phyloP scores from a whole-genome alignment of 2,797 vertebrate genomes.

The Nannoperca australis region DNA sequence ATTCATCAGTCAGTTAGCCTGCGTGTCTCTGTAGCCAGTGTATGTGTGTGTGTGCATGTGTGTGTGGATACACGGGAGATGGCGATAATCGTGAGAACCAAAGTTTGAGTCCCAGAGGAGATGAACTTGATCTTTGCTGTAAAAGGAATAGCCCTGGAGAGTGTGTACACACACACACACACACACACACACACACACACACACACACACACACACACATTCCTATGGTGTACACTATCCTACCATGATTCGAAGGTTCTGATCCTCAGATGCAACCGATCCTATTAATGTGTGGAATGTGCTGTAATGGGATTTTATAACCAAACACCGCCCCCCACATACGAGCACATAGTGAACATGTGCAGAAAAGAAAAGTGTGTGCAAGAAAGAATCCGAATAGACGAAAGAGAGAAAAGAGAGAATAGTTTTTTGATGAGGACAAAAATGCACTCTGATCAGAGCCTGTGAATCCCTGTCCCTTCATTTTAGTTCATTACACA shows the following conservation, averaged over 20 bases:
- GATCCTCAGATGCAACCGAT: slow-evolving; percentile 65
- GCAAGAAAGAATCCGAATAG: slow-evolving; percentile 12
- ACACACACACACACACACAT: slow-evolving; percentile 24
- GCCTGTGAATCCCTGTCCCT: slow-evolving; percentile 46
- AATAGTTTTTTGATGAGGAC: slow-evolving; percentile 30
- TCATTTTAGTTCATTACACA: slow-evolving; percentile 67
- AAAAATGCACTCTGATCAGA: slow-evolving; percentile 66
- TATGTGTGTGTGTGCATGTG: slow-evolving; percentile 15
- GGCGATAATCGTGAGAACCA: slow-evolving; percentile 65
- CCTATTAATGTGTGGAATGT: slow-evolving; percentile 71
- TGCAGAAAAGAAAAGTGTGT: slow-evolving; percentile 5
- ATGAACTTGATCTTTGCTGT: slow-evolving; percentile 68
- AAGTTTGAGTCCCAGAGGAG: slow-evolving; percentile 64
- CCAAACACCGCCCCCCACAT: no score
- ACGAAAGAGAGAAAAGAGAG: slow-evolving; percentile 2
- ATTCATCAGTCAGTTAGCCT: slow-evolving; percentile 11
- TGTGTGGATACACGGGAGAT: slow-evolving; percentile 23
- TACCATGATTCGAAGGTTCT: slow-evolving; percentile 36
- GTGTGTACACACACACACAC: slow-evolving; percentile 20
- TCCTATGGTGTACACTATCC: slow-evolving; percentile 9
- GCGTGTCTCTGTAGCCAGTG: background rate
- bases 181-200: slow-evolving; percentile 24
- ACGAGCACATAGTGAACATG: background rate
- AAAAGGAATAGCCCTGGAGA: slow-evolving; percentile 51
- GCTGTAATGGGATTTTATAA: slow-evolving; percentile 34